Percentiles rank a stretch among this genome's conserved stretches.
Evolutionary conservation across 1,140 invertebrate species (phyloP).

Genomic region (Leguminivora glycinivorella): DNA sequence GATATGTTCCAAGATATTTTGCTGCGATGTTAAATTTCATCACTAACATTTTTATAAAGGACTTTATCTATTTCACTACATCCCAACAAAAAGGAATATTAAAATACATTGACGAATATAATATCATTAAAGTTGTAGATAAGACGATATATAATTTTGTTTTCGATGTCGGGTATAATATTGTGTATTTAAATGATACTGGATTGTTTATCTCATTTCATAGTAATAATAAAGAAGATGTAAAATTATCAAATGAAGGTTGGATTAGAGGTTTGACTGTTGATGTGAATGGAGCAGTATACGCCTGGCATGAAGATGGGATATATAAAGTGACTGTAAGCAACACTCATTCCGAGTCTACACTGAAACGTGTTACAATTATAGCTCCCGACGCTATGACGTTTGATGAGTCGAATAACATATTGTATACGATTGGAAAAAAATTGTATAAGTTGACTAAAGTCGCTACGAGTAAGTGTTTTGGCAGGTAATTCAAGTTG

Average conservation of each 20-base stretch:
- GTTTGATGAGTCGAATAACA: slow-evolving; percentile 67
- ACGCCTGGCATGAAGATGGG: slow-evolving; percentile 66
- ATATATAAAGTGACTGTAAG: slow-evolving; percentile 61
- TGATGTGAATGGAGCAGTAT: slow-evolving; percentile 55
- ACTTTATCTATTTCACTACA: slow-evolving; percentile 58
- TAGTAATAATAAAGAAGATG: slow-evolving; percentile 28
- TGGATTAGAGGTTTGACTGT: slow-evolving; percentile 63
- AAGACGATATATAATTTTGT: slow-evolving; percentile 58
- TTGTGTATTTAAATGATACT: slow-evolving; percentile 50
- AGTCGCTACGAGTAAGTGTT: slow-evolving; percentile 37
- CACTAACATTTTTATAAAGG: slow-evolving; percentile 56
- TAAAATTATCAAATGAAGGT: slow-evolving; percentile 53
- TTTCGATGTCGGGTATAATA: slow-evolving; percentile 48
- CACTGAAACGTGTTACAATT: slow-evolving; percentile 49
- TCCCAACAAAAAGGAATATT: slow-evolving; percentile 50
- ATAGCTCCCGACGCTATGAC: slow-evolving; percentile 55
- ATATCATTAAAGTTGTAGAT: slow-evolving; percentile 47
- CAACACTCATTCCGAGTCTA: slow-evolving; percentile 47
- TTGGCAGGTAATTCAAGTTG: background rate
- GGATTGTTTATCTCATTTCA: slow-evolving; percentile 28
- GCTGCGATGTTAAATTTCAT: slow-evolving; percentile 46
- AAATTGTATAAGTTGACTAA: slow-evolving; percentile 50
- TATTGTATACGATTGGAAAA: slow-evolving; percentile 56
- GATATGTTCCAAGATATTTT: background rate
- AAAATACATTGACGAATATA: slow-evolving; percentile 57